Evolutionary conservation across 2,888 invertebrate genomes (phyloP).

Genomic region (Cylloceria caligata): DNA sequence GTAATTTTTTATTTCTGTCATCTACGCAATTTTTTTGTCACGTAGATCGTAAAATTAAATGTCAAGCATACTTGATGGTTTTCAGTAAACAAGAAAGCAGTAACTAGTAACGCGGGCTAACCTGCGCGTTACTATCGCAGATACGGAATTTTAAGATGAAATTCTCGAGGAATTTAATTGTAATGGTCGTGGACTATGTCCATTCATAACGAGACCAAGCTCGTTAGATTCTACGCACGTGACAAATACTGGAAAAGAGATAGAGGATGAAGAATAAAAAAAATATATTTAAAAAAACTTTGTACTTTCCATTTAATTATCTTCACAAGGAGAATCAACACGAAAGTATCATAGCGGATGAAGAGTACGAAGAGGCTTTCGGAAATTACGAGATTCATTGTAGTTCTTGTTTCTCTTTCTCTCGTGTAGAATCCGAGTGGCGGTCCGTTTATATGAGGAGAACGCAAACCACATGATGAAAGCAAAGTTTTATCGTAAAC

Average conservation of each 20-base stretch:
- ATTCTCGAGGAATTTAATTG: conserved; percentile 36
- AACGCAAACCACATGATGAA: conserved; percentile 20
- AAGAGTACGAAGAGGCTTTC: conserved; percentile 32
- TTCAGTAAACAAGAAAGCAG: no score
- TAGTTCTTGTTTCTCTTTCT: conserved; percentile 10
- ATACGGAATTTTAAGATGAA: conserved; percentile 19
- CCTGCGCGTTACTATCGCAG: background rate
- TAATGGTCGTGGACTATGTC: conserved; percentile 10
- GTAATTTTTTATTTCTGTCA: background rate
- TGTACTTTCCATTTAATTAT: conserved; percentile 62
- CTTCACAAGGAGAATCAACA: conserved; percentile 15
- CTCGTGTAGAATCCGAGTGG: conserved; percentile 4
- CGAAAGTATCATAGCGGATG: conserved; percentile 44
- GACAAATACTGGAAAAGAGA: conserved; percentile 13
- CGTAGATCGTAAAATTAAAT: background rate
- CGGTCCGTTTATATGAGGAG: conserved; percentile 8
- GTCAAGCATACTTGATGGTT: no score
- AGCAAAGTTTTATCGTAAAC: background rate
- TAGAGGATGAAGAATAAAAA: background rate
- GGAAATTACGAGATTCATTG: conserved; percentile 42
- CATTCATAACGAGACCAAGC: conserved; percentile 35
- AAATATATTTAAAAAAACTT: conserved; percentile 20
- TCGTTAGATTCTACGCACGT: conserved; percentile 30
- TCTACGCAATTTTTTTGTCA: background rate
- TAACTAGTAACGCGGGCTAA: no score